Evolutionary conservation across 2,888 invertebrate genomes (phyloP), one percentile per base, ranked within the genome.

Genomic region (Syrista parreyssii): DNA sequence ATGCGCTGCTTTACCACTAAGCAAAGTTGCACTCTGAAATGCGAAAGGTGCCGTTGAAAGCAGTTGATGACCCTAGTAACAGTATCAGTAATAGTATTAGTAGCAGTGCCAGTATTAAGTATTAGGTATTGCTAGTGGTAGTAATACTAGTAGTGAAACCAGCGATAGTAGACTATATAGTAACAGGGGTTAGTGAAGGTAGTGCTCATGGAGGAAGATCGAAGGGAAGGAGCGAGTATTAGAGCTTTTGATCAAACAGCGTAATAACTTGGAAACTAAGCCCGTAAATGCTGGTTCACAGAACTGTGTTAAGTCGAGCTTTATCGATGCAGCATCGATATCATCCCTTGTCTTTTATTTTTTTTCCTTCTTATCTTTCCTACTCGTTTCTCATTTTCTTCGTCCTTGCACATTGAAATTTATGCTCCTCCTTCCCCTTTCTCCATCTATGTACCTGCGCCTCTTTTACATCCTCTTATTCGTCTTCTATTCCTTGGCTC

Each of bases 221-320:
- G 23, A n/a, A 55, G 75, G 35, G 73, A 40, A 68, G 76, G 78
- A 72, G 75, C 77, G 79, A 81, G 81, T 87, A 86, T 86, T 83
- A 84, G 76, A 82, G 84, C 84, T 86, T 84, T 86, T 87, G 85
- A 87, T 87, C 86, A 84, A 83, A 84, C 82, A 84, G 81, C 83
- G 83, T 86, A 87, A 88, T 87, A 86, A 87, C 85, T 88, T 83
- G 69, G 80, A 81, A 84, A 84, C 85, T 84, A 82, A 84, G 82
- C 83, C 78, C 79, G 83, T 85, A 84, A 85, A 85, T 84, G 81
- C 55, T 78, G 79, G 78, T 79, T 55, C 55, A 55, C 55, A 23
- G 55, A 15, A 55, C 55, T 23, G 55, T 55, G 55, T 55, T 55
- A 55, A 55, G 55, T 55, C 55, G 23, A 55, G 55, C 55, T 9